phyloP scores from a whole-genome alignment of 2,113 vertebrate species.

The Leptobrachium leishanense region DNA sequence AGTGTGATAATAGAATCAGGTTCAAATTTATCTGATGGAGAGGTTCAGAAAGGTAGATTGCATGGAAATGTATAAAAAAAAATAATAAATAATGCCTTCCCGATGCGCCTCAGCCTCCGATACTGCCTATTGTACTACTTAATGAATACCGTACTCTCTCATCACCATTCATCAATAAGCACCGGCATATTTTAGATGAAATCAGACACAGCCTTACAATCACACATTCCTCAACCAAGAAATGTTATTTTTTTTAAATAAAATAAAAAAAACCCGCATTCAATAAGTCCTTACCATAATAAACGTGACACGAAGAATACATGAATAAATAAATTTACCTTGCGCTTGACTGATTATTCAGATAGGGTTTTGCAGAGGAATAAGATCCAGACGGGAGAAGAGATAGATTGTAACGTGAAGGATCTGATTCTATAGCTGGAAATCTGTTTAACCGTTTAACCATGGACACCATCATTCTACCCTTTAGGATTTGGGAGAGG shows the following conservation, averaged over 20 bases:
- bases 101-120: no score
- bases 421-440: no score
- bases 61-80: no score
- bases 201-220: not conserved
- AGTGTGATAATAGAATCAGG: no score
- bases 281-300: conserved; percentile 18
- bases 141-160: not conserved
- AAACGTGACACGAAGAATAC: conserved; percentile 31
- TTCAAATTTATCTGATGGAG: no score
- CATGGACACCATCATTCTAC: no score
- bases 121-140: no score
- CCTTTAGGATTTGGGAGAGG: no score
- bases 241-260: conserved; percentile 26
- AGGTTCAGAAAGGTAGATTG: no score
- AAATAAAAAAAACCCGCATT: not conserved
- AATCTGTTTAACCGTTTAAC: no score
- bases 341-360: conserved; percentile 13
- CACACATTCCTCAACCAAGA: conserved; percentile 25
- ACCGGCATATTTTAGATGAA: not conserved
- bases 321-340: conserved; percentile 32
- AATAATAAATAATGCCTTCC: no score
- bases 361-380: conserved; percentile 5
- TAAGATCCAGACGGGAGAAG: not conserved
- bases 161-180: not conserved
- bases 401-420: no score